These are phyloP conservation scores for Scaptomyza caliginosa DNA, from an alignment of 2,888 invertebrate genomes.

Conservation along the genomic window DNA sequence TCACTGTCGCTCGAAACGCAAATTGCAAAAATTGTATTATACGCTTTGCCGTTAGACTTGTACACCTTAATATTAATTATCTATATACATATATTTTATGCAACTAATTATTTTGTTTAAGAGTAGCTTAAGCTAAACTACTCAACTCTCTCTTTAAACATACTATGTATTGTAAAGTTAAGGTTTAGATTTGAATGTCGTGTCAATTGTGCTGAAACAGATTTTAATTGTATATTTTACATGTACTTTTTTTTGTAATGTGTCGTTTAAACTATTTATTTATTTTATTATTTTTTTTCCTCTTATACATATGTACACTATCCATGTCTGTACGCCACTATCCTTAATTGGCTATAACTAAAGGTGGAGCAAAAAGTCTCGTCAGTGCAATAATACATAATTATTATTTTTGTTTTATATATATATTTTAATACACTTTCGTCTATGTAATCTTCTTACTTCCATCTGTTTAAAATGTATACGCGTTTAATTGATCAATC, in stretches of 20 bases:
- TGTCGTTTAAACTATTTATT: constrained; percentile 54
- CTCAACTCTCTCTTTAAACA: constrained; percentile 36
- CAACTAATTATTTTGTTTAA: constrained; percentile 39
- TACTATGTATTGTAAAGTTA: constrained; percentile 21
- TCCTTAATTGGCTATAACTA: constrained; percentile 34
- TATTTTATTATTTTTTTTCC: constrained; percentile 30
- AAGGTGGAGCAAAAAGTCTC: constrained; percentile 54
- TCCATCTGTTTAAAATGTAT: constrained; percentile 55
- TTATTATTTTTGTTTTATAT: constrained; percentile 23
- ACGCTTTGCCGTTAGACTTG: constrained; percentile 83
- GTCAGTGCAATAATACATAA: constrained; percentile 62
- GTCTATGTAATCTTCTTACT: constrained; percentile 30
- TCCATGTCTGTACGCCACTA: constrained; percentile 19
- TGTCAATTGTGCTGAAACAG: constrained; percentile 47
- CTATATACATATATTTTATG: constrained; percentile 53
- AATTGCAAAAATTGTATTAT: constrained; percentile 84
- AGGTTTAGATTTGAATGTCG: constrained; percentile 26
- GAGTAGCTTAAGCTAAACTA: constrained; percentile 44
- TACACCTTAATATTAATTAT: constrained; percentile 54
- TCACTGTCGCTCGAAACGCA: constrained; percentile 82
- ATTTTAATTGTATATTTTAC: constrained; percentile 39
- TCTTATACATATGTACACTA: constrained; percentile 7
- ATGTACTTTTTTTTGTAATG: constrained; percentile 10
- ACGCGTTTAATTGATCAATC: constrained; percentile 32
- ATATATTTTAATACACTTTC: constrained; percentile 6